These are phyloP conservation scores for Hypomesus transpacificus DNA, from an alignment of 2,113 vertebrate genomes.

Conservation along the genomic window DNA sequence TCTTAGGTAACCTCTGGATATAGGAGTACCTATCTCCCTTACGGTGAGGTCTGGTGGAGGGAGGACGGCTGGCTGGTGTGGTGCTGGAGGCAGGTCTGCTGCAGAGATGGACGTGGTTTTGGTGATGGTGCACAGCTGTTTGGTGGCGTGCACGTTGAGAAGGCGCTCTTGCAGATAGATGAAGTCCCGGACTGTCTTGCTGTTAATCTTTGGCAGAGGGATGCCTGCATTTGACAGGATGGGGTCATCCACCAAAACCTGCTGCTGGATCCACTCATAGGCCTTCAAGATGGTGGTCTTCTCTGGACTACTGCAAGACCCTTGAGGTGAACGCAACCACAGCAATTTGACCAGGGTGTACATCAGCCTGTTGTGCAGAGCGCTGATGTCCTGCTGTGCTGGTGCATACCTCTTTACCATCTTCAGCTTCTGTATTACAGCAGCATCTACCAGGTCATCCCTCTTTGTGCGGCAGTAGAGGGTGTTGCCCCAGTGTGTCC, in stretches of 20 bases:
- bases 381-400: conserved; percentile 25
- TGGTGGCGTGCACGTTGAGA: no score
- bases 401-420: conserved; percentile 24
- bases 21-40: no score
- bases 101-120: conserved; percentile 21
- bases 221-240: no score
- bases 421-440: conserved; percentile 18
- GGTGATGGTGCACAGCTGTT: background rate
- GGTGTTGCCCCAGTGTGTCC: conserved; percentile 32
- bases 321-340: conserved; percentile 15
- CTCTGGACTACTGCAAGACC: no score
- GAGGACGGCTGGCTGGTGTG: conserved; percentile 14
- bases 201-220: no score
- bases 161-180: no score
- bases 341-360: conserved; percentile 26
- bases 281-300: no score
- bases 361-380: conserved; percentile 28
- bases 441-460: conserved; percentile 20
- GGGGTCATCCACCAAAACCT: no score
- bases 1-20: no score
- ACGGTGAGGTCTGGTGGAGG: background rate
- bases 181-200: no score
- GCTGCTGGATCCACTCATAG: no score
- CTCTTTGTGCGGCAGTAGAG: conserved; percentile 27
- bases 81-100: conserved; percentile 19